Base-by-base conservation (phyloP, 2,113 vertebrate species). In the Triplophysa dalaica region DNA sequence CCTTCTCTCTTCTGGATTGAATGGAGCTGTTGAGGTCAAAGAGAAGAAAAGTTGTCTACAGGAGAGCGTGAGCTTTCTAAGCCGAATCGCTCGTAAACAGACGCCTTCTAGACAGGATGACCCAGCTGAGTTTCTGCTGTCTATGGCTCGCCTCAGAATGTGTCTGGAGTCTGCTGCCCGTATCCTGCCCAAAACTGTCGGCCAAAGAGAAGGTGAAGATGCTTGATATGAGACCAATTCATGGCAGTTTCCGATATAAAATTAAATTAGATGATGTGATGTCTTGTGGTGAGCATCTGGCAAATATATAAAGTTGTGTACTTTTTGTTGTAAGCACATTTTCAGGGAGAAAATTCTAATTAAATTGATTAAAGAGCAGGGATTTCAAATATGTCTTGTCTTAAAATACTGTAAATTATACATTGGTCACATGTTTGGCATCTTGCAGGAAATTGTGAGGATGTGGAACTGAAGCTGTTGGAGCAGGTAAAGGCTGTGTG, bases 121-220 rank as follows among this genome's bases (percentile, higher is more conserved):
- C 52, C 90, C 91, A 0, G 87, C 87, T 0, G 90, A 91, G 79
- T 93, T 92, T 85, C 87, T 93, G 61, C 90, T 92, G 56, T 85
- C 75, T 82, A 65, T 85, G 1, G 91, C 90, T 70, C 82, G 38
- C 9, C 87, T 93, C 43, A 82, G 89, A 12, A 78, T 88, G 0
- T 90, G 87, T 65, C 82, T 93, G 79, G 87, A 65, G 74, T 22
- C 61, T 0, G 89, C 91, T n/a, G 89, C 92, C 7, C 7, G 0
- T 8, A 82, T 91, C 43, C 81, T 93, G 64, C 29, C 85, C 54
- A 56, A 54, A 10, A 67, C 63, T 1, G 1, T 75, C 1, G 2
- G 1, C 43, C 68, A 81, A 43, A 61, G 58, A 24, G 24, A 58
- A 2, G 88, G 91, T 91, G 48, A 70, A 38, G 19, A 2, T 6